Evolutionary conservation across 2,888 invertebrate species (phyloP), one percentile per base, ranked within the genome.

Genomic region (Nomada flava): DNA sequence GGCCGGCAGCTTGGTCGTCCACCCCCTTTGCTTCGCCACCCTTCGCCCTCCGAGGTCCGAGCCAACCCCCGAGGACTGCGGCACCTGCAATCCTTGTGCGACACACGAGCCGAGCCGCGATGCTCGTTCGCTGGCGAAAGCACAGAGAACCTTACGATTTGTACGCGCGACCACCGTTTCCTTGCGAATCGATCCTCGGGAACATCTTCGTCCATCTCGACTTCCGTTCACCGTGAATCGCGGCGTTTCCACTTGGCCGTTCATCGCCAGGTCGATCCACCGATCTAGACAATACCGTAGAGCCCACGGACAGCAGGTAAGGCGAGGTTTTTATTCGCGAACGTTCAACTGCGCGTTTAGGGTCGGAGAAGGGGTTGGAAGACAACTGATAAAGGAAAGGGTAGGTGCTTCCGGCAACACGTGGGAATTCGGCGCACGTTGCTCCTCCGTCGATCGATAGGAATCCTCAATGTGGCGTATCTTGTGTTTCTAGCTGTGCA

Each of bases 11-110:
- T n/a, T 36, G 85, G 70, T 59, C 76, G 79, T 26, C 63, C 73
- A 60, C 85, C 85, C 85, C 75, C 70, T 74, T 52, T 73, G 83
- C 73, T 65, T 76, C 74, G 62, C 84, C 79, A n/a, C 83, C 82
- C 86, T 88, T 87, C 88, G 88, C 88, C 88, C 89, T 82, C 75
- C 76, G 64, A 76, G 72, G 80, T 79, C 90, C 90, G 91, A 36
- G 90, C 92, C 92, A 92, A 92, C 92, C 91, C 89, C 82, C 73
- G 83, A 88, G 84, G 88, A 89, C 91, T 90, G 86, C 88, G 90
- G 90, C 83, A 89, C 86, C 92, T 89, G 92, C 93, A 93, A 92
- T 91, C 92, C 88, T 87, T 83, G 88, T 90, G 89, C 89, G 86
- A 87, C 82, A 84, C 82, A 83, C 73, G 42, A 7, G 36, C 2